phyloP scores from a whole-genome alignment of 37 sponge, comb jelly and placozoan genomes.

The Haliclona indistincta region DNA sequence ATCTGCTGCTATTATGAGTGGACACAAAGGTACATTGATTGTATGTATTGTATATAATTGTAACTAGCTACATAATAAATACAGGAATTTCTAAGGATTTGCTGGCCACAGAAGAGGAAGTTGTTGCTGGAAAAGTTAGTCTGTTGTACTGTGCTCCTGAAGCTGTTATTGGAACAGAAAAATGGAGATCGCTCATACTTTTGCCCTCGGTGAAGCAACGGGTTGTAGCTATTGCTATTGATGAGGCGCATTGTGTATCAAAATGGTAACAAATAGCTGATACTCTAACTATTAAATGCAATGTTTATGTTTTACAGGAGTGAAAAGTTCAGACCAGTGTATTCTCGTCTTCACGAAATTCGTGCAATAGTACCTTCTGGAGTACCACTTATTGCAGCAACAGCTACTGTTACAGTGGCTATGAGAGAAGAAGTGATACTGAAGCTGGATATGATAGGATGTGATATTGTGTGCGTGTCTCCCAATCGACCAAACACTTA shows the following conservation, averaged over 20 bases:
- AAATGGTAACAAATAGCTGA: too few relatives aligned
- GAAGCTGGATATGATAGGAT: too few relatives aligned
- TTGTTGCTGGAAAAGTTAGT: not conserved
- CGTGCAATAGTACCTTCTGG: constrained; percentile 52
- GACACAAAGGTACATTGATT: not conserved
- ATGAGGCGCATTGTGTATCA: constrained; percentile 28
- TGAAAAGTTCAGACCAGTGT: too few relatives aligned
- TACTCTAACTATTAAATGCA: too few relatives aligned
- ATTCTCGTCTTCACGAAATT: too few relatives aligned
- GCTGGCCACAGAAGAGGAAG: constrained; percentile 7
- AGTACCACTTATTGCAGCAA: too few relatives aligned
- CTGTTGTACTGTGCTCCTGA: constrained; percentile 19
- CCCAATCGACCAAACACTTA: too few relatives aligned
- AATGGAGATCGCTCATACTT: constrained; percentile 10
- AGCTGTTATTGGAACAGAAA: not conserved
- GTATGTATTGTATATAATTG: not conserved
- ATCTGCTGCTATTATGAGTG: constrained; percentile 12
- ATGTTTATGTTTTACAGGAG: too few relatives aligned
- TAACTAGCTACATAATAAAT: too few relatives aligned
- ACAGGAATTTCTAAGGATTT: not conserved
- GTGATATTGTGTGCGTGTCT: too few relatives aligned
- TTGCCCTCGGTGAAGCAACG: not conserved
- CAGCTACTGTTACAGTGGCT: too few relatives aligned
- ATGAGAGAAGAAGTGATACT: too few relatives aligned
- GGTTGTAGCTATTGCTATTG: constrained; percentile 18